Evolutionary conservation across 2,797 vertebrate genomes (phyloP).

Genomic region (Danio kyathit): DNA sequence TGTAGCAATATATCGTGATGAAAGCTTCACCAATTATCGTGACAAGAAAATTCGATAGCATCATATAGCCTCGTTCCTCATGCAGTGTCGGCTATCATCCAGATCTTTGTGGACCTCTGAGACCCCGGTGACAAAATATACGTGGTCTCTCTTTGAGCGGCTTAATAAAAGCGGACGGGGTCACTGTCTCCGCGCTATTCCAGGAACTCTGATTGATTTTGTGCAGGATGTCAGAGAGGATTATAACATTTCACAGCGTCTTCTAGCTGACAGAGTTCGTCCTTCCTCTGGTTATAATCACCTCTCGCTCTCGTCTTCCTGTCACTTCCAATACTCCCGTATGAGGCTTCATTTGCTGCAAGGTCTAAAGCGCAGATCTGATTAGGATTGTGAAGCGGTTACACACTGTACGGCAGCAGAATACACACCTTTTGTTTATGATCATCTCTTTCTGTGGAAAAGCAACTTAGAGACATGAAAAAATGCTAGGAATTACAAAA

Average conservation of each 20-base stretch:
- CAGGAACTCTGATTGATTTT: conserved; percentile 45
- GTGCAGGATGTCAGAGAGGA: conserved; percentile 44
- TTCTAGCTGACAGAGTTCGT: conserved; percentile 26
- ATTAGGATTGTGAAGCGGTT: conserved; percentile 1
- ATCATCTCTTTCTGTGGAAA: too few relatives aligned
- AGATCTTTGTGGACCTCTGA: not conserved
- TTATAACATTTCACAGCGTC: conserved; percentile 1
- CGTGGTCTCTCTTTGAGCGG: conserved; percentile 6
- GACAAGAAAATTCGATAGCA: too few relatives aligned
- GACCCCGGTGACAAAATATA: not conserved
- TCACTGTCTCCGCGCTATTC: conserved; percentile 30
- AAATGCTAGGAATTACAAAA: not conserved
- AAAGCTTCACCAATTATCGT: too few relatives aligned
- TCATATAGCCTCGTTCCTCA: not conserved
- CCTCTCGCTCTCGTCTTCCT: not conserved
- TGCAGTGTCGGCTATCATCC: not conserved
- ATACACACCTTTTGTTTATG: not conserved
- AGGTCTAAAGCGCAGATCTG: conserved; percentile 13
- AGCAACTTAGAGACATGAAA: not conserved
- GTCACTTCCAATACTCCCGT: conserved; percentile 21
- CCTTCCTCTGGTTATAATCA: conserved; percentile 17
- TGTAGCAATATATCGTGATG: too few relatives aligned
- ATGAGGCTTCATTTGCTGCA: not conserved
- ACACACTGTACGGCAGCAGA: not conserved
- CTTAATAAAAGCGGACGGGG: conserved; percentile 32